Conservation (phyloP, 1,140 invertebrate species). For the Apis mellifera region Amel_HAv3.1 CM009933.2:8802501-8803000, state of each 20-base stretch:
- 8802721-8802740: neutral
- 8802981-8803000: conserved; percentile 54
- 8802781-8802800: no score
- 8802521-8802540: no score
- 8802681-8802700: conserved; percentile 4
- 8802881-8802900: no score
- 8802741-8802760: neutral
- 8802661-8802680: neutral
- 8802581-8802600: neutral
- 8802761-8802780: neutral
- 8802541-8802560: no score
- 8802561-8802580: neutral
- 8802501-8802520: no score
- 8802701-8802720: conserved; percentile 23
- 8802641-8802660: no score
- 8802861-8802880: no score
- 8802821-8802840: no score
- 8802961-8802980: conserved; percentile 27
- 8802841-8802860: no score
- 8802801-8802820: no score
- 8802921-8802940: neutral
- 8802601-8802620: neutral
- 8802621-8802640: neutral
- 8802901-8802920: neutral
- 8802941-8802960: conserved; percentile 9